phyloP scores from a whole-genome alignment of 2,113 vertebrate genomes.

The Gymnorhina tibicen region DNA sequence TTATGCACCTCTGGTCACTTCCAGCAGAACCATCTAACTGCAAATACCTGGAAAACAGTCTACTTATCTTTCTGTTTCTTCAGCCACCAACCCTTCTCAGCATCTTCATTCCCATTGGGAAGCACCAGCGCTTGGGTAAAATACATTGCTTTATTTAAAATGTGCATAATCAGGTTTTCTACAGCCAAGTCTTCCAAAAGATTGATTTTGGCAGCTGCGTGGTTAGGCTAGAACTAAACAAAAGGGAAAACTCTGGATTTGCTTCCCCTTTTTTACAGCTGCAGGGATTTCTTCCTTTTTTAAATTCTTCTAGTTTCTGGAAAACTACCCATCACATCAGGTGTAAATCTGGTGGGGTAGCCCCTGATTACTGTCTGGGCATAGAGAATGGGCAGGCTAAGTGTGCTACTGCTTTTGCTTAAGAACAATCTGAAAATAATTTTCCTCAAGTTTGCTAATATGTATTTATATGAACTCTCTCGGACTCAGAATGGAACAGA shows the following conservation, averaged over 20 bases:
- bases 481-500: background rate
- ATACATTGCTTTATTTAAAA: background rate
- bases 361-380: background rate
- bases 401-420: background rate
- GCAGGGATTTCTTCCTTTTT: fast-evolving
- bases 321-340: background rate
- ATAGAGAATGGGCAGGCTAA: background rate
- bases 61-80: background rate
- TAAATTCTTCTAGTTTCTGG: background rate
- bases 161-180: background rate
- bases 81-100: background rate
- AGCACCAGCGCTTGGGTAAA: background rate
- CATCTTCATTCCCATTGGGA: background rate
- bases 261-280: background rate
- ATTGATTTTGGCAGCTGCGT: background rate
- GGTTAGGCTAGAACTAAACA: background rate
- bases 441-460: background rate
- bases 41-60: background rate
- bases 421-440: background rate
- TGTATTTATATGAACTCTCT: background rate
- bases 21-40: background rate
- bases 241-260: background rate
- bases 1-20: background rate
- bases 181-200: background rate
- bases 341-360: background rate